Evolutionary conservation across 2,113 vertebrate species (phyloP), one percentile per base, ranked within the genome.

Genomic region (Podocnemis expansa): DNA sequence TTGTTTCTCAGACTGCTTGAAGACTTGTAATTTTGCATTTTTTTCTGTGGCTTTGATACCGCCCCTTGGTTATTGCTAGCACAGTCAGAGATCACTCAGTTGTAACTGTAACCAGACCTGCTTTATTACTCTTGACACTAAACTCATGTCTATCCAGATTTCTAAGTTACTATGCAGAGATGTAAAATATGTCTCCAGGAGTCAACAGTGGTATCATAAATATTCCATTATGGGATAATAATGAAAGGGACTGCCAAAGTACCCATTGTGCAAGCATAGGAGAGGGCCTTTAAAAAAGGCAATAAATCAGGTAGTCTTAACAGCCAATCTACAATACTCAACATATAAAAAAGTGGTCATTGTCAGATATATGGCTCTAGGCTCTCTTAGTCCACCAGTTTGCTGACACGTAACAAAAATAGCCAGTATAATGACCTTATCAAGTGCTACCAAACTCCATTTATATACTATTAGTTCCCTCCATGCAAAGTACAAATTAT

Each of bases 191-290:
- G 76, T 93, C 92, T 97, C 31, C 54, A 56, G 0, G 38, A 97
- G 94, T 97, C 96, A 94, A 87, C 58, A 55, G 88, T 91, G 90
- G 82, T 63, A 95, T 95, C 96, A 96, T 98, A 98, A 98, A 97
- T 96, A 97, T 45, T 96, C 93, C 95, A 73, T 96, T 97, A 98
- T 97, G 94, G 87, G 93, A 94, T 97, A 97, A 94, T 97, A 98
- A 98, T 97, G 96, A 97, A 98, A 97, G 88, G 58, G 49, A 90
- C 38, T 89, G 91, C 86, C 93, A 96, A 91, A 85, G 82, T 95
- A 94, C 86, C 94, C 80, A 95, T 92, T 82, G 91, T 34, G 3
- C 63, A 86, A 93, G 80, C 87, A 94, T 91, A 95, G 88, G 89
- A 94, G 82, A 97, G 93, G 90, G 63, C 94, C 73, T 70, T 93